Percentiles rank a stretch among this genome's conserved stretches.
Conservation (phyloP, 2,113 vertebrate species). For the Salvelinus fontinalis region DNA sequence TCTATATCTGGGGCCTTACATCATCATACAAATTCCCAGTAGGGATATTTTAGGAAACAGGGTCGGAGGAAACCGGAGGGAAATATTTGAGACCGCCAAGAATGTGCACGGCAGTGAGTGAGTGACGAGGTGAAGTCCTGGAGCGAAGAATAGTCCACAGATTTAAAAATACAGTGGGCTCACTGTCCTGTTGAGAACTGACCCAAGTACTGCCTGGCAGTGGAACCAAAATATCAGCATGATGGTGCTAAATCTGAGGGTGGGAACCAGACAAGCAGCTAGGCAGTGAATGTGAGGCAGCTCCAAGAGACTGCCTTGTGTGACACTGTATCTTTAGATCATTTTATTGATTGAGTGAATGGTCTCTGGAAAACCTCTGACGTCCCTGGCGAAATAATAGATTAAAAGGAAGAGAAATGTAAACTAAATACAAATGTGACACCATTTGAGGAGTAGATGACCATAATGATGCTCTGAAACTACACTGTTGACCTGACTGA, state of each 20-base stretch:
- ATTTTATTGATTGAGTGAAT: too few relatives aligned
- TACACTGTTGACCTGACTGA: too few relatives aligned
- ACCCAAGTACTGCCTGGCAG: constrained; percentile 28
- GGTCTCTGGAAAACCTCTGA: too few relatives aligned
- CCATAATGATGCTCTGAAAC: too few relatives aligned
- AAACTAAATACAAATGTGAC: too few relatives aligned
- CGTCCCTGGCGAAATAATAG: too few relatives aligned
- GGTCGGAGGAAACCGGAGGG: constrained; percentile 36
- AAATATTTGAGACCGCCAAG: constrained; percentile 26
- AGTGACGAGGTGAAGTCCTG: constrained; percentile 9
- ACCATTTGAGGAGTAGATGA: too few relatives aligned
- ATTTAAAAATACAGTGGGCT: constrained; percentile 30
- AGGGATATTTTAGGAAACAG: constrained; percentile 59
- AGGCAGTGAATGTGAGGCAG: background rate
- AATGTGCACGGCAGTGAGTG: constrained; percentile 16
- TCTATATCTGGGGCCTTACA: constrained; percentile 54
- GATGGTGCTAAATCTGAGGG: background rate
- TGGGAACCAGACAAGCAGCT: background rate
- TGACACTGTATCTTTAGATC: too few relatives aligned
- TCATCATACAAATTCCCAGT: constrained; percentile 35
- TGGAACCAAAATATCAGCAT: constrained; percentile 14
- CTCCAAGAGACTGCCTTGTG: constrained; percentile 3
- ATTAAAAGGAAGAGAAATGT: too few relatives aligned
- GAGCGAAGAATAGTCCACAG: constrained; percentile 13
- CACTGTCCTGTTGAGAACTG: constrained; percentile 13